Base-by-base conservation (phyloP, 2,113 vertebrate genomes). In the Thunnus maccoyii region DNA sequence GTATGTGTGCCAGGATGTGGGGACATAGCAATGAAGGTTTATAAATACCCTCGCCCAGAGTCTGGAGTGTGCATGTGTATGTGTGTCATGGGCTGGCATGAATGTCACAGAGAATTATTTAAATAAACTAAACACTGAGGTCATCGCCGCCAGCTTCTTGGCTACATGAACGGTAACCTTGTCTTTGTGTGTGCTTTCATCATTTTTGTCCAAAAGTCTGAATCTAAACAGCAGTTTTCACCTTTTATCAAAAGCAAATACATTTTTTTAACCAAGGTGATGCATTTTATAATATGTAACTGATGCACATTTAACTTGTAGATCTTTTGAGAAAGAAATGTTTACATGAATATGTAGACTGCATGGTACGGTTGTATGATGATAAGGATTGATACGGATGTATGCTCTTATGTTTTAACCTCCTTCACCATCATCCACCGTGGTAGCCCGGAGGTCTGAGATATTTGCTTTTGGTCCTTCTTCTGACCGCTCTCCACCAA, bases 41-140 rank as follows among this genome's bases (percentile, higher is more conserved):
- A 88, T 90, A 90, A 90, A 92, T 91, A 87, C 69, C 67, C 83
- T 82, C 10, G 46, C 75, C 80, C 69, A 74, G 18, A 87, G 87
- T 84, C 51, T 52, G 5, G 22, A 16, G 52, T 6, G 44, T 51
- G 72, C 5, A 44, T 76, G 74, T 68, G 44, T 56, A 60, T 27
- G 68, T 65, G 76, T 87, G 80, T 82, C 64, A 65, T 36, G 22
- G 1, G 63, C 57, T 78, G 5, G 52, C 68, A 67, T 80, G 78
- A 83, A 77, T 83, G 88, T 88, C 85, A 82, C 66, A 66, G 65
- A 70, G 72, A 79, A 70, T 89, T 72, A 86, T 90, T 86, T 82
- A 90, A 90, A 90, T 84, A 77, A 86, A 80, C 17, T 55, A 54
- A 76, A 88, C 82, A 48, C 71, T 32, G 80, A 90, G 86, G 85